Evolutionary conservation across 1,140 invertebrate genomes (phyloP), one percentile per base, ranked within the genome.

Genomic region (Listronotus oregonensis): DNA sequence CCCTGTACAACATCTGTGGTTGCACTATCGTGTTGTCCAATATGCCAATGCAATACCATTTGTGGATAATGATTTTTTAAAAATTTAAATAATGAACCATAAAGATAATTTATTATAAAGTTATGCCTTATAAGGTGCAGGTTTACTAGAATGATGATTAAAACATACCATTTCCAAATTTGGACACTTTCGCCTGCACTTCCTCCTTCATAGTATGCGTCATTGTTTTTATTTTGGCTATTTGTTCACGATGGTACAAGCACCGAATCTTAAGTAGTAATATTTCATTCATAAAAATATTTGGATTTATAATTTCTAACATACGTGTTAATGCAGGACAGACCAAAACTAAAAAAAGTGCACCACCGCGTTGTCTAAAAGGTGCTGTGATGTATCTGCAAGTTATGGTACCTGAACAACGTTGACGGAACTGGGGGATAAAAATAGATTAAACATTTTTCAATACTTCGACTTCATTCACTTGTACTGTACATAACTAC

Each of bases 161-260:
- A 17, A 43, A 43, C 42, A 43, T 43, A 11, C 42, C 42, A 43
- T 43, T 43, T 5, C 42, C 42, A 43, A 43, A 17, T 43, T 43
- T 43, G 42, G 42, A 14, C n/a, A 6, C 42, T 43, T 43, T 43
- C 6, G 42, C 42, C 12, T 43, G 42, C 42, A 17, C 42, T 43
- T 43, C 42, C 42, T 43, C 42, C 12, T 43, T 43, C 42, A 17
- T 11, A 17, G n/a, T 43, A 11, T 43, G 42, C 42, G 42, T 43
- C 42, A 43, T 43, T n/a, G 42, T 43, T 14, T 43, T 43, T 17
- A n/a, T 43, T 17, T 43, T 43, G n/a, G 42, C 6, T n/a, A 43
- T 6, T 43, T 17, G 9, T 17, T 14, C 15, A 43, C 42, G 6
- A 43, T n/a, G 6, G 1, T 27, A 27, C 15, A 43, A 14, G 15